A percentile compares a stretch with the other conserved stretches of the same genome.
These are phyloP conservation scores for Gavialis gangeticus DNA, from an alignment of 2,113 vertebrate species.

Conservation along the genomic window DNA sequence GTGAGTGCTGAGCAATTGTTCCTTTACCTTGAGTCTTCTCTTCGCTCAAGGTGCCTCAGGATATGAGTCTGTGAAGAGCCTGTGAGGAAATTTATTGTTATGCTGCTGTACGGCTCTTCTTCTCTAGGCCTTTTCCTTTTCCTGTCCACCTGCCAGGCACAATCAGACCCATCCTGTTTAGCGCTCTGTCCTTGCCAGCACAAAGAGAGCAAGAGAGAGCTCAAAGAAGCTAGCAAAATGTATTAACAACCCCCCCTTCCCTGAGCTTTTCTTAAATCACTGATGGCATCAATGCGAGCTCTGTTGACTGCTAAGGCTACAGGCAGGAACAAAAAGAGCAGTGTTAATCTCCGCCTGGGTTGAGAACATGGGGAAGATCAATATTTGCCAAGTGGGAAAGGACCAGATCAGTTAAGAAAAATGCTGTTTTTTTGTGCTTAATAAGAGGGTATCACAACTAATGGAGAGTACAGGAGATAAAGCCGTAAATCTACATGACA, in stretches of 20 bases:
- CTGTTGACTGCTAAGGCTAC: rapidly evolving
- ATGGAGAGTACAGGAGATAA: constrained; percentile 55
- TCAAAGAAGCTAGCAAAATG: background rate
- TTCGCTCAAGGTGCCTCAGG: background rate
- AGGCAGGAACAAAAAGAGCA: background rate
- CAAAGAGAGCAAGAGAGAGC: background rate
- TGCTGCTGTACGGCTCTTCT: constrained; percentile 8
- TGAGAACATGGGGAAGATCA: background rate
- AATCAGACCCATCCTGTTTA: constrained; percentile 11
- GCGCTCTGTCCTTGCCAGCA: background rate
- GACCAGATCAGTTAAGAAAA: background rate
- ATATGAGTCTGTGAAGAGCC: background rate
- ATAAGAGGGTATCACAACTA: constrained; percentile 40
- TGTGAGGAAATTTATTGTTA: background rate
- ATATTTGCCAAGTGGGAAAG: background rate
- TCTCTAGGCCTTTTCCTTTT: background rate
- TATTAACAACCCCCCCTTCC: background rate
- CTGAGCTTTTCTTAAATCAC: background rate
- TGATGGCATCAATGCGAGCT: constrained; percentile 3
- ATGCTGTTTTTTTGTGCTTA: background rate
- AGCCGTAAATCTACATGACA: constrained; percentile 61
- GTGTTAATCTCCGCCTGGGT: background rate
- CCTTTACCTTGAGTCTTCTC: background rate
- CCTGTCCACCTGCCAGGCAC: constrained; percentile 10
- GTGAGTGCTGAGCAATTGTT: background rate